A percentile compares a stretch with the other conserved stretches of the same genome.
These are phyloP conservation scores for Drosophila yakuba DNA, from an alignment of 1,140 invertebrate genomes.

Conservation along the genomic window DNA sequence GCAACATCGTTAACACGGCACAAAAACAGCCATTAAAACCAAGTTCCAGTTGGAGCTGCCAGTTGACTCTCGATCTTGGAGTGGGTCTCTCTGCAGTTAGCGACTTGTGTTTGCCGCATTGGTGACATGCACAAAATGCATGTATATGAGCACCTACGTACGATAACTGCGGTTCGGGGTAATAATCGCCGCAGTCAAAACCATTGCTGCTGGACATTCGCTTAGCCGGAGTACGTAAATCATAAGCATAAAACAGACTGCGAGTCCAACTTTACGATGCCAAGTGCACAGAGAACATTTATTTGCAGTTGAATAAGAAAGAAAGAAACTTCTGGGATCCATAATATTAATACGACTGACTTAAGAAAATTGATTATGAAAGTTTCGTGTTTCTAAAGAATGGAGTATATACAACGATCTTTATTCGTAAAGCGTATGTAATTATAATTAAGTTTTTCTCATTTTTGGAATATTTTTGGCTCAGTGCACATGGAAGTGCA, in stretches of 20 bases:
- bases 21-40: conserved; percentile 79
- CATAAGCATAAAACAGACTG: conserved; percentile 69
- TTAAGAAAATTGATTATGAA: too few relatives aligned
- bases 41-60: conserved; percentile 46
- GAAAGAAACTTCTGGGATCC: too few relatives aligned
- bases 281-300: not conserved
- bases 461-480: not conserved
- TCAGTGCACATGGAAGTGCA: conserved; percentile 43
- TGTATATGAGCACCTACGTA: conserved; percentile 79
- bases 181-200: conserved; percentile 66
- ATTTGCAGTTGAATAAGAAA: too few relatives aligned
- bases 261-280: conserved; percentile 27
- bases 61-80: conserved; percentile 3
- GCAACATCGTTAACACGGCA: conserved; percentile 78
- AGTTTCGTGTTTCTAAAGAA: too few relatives aligned
- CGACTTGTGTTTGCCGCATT: conserved; percentile 50
- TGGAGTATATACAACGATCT: too few relatives aligned
- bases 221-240: conserved; percentile 69
- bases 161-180: conserved; percentile 70
- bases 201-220: conserved; percentile 47
- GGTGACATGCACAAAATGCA: conserved; percentile 82
- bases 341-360: too few relatives aligned
- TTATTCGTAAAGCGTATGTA: too few relatives aligned
- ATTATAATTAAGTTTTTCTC: too few relatives aligned
- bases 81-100: conserved; percentile 27